These are phyloP conservation scores for Grammomys surdaster DNA, from an alignment of 2,113 vertebrate genomes.

Conservation along the genomic window DNA sequence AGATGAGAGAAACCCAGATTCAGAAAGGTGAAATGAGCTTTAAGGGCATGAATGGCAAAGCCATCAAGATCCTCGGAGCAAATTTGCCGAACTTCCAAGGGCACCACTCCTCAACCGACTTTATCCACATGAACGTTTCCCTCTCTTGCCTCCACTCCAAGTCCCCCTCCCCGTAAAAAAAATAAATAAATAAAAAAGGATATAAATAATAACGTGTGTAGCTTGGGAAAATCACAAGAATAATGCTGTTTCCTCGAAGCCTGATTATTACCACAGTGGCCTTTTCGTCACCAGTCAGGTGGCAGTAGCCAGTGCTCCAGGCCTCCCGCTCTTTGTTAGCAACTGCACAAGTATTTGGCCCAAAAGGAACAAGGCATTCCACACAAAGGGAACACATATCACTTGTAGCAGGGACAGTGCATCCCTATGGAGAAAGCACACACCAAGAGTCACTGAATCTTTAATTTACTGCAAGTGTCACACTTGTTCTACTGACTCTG, in stretches of 20 bases:
- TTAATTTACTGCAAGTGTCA: background rate
- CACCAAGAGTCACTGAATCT: background rate
- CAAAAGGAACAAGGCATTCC: background rate
- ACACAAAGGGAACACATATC: background rate
- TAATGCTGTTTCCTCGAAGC: background rate
- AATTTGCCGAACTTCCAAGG: background rate
- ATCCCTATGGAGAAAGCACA: background rate
- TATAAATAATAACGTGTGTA: background rate
- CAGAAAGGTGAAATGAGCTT: background rate
- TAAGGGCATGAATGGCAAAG: background rate
- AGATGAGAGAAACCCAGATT: slow-evolving; percentile 24
- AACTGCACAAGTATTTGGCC: background rate
- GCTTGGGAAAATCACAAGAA: background rate
- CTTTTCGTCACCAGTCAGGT: background rate
- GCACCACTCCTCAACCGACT: background rate
- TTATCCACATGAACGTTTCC: background rate
- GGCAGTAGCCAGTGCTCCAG: background rate
- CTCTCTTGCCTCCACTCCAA: background rate
- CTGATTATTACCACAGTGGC: background rate
- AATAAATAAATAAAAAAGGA: background rate
- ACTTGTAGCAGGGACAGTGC: background rate
- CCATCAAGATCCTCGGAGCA: background rate
- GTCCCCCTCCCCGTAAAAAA: background rate
- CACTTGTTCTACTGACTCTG: background rate
- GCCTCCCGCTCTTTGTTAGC: background rate